Conservation (phyloP, 2,113 vertebrate species). For the Otocyon megalotis region DNA sequence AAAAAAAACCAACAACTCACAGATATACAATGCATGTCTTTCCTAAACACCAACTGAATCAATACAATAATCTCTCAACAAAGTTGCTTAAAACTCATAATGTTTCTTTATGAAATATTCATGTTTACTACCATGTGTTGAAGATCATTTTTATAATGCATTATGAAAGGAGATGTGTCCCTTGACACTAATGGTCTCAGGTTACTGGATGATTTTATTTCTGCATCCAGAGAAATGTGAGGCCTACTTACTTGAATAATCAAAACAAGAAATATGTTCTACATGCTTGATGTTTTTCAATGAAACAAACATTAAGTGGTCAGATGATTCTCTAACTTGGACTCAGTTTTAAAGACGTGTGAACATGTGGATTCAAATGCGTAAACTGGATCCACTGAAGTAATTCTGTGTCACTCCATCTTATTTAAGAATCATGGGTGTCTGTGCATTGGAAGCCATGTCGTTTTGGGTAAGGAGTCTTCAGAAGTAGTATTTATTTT, state of each 20-base stretch:
- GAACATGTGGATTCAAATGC: neutral
- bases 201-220: neutral
- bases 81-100: neutral
- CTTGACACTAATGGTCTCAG: neutral
- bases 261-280: neutral
- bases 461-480: neutral
- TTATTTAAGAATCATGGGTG: neutral
- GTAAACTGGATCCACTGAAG: neutral
- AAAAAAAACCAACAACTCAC: neutral
- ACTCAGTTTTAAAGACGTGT: neutral
- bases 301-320: neutral
- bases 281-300: neutral
- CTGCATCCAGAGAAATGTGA: neutral
- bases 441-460: accelerated
- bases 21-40: neutral
- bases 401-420: neutral
- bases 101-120: neutral
- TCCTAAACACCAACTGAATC: neutral
- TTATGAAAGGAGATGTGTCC: neutral
- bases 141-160: neutral
- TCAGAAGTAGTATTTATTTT: neutral
- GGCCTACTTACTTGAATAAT: neutral
- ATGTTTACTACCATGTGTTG: neutral
- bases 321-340: neutral
- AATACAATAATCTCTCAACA: neutral